phyloP scores from a whole-genome alignment of 2,888 invertebrate genomes.

The Eugnorisma glareosa region DNA sequence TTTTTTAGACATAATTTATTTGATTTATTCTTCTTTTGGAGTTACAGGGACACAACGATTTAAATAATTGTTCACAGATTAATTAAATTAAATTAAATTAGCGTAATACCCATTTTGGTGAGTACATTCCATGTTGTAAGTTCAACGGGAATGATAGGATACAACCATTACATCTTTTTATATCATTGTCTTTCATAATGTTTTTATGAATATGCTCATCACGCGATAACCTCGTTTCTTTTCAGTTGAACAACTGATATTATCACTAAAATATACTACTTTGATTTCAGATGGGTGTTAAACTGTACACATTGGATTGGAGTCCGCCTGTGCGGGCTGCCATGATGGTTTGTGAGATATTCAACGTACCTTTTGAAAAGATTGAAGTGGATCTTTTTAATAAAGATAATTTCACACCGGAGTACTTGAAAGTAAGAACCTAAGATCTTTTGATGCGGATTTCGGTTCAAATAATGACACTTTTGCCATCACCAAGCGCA shows the following conservation, averaged over 20 bases:
- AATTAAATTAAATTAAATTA: neutral
- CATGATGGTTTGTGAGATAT: slow-evolving; percentile 78
- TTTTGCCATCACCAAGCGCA: neutral
- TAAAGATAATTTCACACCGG: slow-evolving; percentile 78
- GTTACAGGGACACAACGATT: too few species aligned
- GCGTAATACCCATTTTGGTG: neutral
- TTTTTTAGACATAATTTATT: too few species aligned
- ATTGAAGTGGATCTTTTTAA: slow-evolving; percentile 71
- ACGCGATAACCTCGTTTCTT: neutral
- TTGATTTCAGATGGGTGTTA: slow-evolving; percentile 75
- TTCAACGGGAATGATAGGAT: neutral
- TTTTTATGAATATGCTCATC: neutral
- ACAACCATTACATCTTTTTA: neutral
- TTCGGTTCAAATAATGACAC: neutral
- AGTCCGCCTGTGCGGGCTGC: slow-evolving; percentile 79
- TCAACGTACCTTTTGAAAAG: slow-evolving; percentile 72
- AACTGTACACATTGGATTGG: slow-evolving; percentile 75
- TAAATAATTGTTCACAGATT: neutral
- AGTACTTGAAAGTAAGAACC: slow-evolving; percentile 81
- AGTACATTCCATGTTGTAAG: neutral
- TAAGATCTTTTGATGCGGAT: neutral
- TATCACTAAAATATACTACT: neutral
- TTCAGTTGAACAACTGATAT: neutral
- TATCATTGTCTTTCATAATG: neutral
- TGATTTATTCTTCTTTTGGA: too few species aligned